Conservation (phyloP, 1,140 invertebrate species). For the Caenorhabditis briggsae region DNA sequence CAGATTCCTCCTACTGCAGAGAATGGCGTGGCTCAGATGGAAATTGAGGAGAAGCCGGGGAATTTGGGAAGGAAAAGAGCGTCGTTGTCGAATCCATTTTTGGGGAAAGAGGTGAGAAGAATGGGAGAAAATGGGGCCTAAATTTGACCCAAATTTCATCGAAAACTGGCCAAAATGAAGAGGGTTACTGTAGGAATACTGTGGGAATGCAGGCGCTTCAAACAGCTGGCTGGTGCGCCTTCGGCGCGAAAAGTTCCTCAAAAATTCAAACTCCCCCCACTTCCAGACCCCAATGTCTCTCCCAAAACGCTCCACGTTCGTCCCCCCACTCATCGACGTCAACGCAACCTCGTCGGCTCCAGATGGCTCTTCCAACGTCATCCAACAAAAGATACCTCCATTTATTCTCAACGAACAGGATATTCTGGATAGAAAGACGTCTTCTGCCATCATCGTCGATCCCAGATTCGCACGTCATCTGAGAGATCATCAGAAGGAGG, state of each 20-base stretch:
- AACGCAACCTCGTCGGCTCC: neutral
- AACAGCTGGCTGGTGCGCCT: too few relatives aligned
- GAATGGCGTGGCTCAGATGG: neutral
- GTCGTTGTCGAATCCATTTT: neutral
- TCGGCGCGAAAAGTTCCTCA: too few relatives aligned
- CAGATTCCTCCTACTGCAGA: too few relatives aligned
- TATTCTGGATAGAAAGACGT: conserved; percentile 8
- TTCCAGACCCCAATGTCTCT: neutral
- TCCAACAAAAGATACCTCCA: conserved; percentile 2
- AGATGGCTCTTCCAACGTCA: neutral
- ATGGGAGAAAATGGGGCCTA: too few relatives aligned
- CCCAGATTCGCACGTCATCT: conserved; percentile 49
- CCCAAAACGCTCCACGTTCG: neutral
- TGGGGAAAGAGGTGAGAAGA: neutral
- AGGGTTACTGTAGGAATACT: too few relatives aligned
- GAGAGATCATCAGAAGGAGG: conserved; percentile 59
- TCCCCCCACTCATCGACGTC: conserved; percentile 10
- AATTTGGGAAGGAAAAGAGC: neutral
- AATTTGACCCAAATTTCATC: neutral
- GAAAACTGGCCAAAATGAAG: too few relatives aligned
- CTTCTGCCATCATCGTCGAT: neutral
- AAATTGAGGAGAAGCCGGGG: neutral
- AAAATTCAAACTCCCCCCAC: neutral
- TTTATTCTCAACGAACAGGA: conserved; percentile 20
- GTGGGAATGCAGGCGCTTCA: too few relatives aligned